Evolutionary conservation across 2,113 vertebrate species (phyloP).

Genomic region (Onychorhynchus coronatus): DNA sequence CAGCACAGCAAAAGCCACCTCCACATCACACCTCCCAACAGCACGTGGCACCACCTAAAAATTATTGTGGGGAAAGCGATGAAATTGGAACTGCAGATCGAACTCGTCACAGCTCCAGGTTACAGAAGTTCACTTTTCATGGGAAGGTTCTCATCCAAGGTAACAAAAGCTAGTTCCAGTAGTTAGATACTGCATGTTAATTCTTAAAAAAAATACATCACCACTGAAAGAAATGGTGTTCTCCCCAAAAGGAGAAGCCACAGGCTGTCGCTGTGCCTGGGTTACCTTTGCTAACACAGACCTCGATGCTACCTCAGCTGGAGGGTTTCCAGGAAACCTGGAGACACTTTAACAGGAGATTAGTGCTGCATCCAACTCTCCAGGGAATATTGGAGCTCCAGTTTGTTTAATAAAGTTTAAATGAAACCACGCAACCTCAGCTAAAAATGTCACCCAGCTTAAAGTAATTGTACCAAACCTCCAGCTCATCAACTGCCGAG

Average conservation of each 20-base stretch:
- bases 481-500: not conserved
- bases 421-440: slow-evolving; percentile 32
- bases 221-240: not conserved
- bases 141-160: not conserved
- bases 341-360: not conserved
- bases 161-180: not conserved
- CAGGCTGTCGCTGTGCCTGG: not conserved
- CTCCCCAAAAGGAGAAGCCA: not conserved
- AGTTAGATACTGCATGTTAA: not conserved
- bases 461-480: not conserved
- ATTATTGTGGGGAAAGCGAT: not conserved
- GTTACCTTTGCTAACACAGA: not conserved
- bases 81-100: not conserved
- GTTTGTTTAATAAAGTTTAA: slow-evolving; percentile 62
- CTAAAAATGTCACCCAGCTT: slow-evolving; percentile 20
- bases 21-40: not conserved
- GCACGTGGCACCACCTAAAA: not conserved
- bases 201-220: not conserved
- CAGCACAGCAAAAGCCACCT: not conserved
- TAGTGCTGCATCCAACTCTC: not conserved
- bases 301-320: not conserved
- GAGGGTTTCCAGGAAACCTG: not conserved
- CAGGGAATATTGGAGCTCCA: not conserved
- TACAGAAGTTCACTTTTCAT: not conserved
- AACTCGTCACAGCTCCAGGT: not conserved